Conservation (phyloP, 2,113 vertebrate genomes). For the Misgurnus mizolepis region DNA sequence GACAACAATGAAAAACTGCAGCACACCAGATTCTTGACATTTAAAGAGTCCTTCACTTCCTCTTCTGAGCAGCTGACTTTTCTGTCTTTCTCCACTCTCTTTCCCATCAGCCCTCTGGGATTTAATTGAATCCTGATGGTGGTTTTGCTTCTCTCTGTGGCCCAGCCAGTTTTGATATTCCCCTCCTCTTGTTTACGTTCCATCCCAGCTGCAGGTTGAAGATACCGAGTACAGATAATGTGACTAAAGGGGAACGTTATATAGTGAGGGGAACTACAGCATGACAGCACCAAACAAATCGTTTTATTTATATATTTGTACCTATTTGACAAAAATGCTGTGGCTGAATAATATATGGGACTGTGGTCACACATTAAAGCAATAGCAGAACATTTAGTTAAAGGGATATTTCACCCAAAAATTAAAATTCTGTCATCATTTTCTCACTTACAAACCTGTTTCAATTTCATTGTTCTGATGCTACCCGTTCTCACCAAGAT, state of each 20-base stretch:
- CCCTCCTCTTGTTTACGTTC: background rate
- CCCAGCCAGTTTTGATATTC: slow-evolving; percentile 30
- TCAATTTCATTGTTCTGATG: too few relatives aligned
- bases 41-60: slow-evolving; percentile 58
- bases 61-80: slow-evolving; percentile 56
- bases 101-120: slow-evolving; percentile 57
- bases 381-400: background rate
- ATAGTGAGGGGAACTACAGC: slow-evolving; percentile 53
- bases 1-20: slow-evolving; percentile 29
- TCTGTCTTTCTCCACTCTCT: slow-evolving; percentile 36
- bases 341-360: slow-evolving; percentile 27
- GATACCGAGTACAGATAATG: slow-evolving; percentile 16
- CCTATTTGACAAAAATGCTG: slow-evolving; percentile 11
- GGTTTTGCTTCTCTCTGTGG: slow-evolving; percentile 36
- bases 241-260: slow-evolving; percentile 44
- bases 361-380: background rate
- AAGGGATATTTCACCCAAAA: too few relatives aligned
- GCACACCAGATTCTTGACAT: slow-evolving; percentile 40
- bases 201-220: slow-evolving; percentile 9
- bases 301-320: too few relatives aligned
- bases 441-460: too few relatives aligned
- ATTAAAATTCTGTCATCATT: too few relatives aligned
- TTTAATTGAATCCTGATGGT: slow-evolving; percentile 75
- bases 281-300: slow-evolving; percentile 7
- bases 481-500: too few relatives aligned